phyloP scores from a whole-genome alignment of 2,797 vertebrate genomes.

The Syncerus caffer region DNA sequence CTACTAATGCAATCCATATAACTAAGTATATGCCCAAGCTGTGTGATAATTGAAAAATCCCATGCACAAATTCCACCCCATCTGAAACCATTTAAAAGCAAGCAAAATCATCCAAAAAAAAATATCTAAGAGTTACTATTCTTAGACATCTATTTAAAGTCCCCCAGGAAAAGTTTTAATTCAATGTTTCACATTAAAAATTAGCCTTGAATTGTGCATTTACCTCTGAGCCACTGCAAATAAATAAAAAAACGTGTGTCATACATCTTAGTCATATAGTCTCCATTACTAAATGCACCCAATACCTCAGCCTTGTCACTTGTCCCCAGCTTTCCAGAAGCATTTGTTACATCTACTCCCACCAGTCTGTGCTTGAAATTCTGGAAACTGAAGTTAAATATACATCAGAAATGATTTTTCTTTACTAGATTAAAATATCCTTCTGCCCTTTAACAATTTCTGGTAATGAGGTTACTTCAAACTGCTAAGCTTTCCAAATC shows the following conservation, averaged over 20 bases:
- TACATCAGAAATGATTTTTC: background rate
- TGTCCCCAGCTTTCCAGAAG: background rate
- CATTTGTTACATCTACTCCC: conserved; percentile 5
- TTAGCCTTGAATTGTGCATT: conserved; percentile 70
- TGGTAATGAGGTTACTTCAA: background rate
- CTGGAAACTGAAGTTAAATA: background rate
- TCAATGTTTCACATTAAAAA: conserved; percentile 80
- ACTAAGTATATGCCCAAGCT: background rate
- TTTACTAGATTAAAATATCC: background rate
- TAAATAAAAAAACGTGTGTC: conserved; percentile 71
- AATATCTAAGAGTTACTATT: conserved; percentile 54
- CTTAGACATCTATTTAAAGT: conserved; percentile 74
- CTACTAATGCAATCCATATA: background rate
- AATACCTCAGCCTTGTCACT: background rate
- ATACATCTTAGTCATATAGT: conserved; percentile 61
- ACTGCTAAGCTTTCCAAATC: background rate
- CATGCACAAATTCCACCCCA: background rate
- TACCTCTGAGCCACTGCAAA: conserved; percentile 78
- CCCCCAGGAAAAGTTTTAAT: conserved; percentile 79
- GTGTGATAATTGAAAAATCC: background rate
- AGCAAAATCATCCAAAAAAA: conserved; percentile 66
- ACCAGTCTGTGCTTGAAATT: conserved; percentile 16
- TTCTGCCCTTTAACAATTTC: background rate
- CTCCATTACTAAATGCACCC: conserved; percentile 56
- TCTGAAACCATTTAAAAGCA: conserved; percentile 49